These are phyloP conservation scores for Leucania comma DNA, from an alignment of 2,888 invertebrate genomes.

Conservation along the genomic window DNA sequence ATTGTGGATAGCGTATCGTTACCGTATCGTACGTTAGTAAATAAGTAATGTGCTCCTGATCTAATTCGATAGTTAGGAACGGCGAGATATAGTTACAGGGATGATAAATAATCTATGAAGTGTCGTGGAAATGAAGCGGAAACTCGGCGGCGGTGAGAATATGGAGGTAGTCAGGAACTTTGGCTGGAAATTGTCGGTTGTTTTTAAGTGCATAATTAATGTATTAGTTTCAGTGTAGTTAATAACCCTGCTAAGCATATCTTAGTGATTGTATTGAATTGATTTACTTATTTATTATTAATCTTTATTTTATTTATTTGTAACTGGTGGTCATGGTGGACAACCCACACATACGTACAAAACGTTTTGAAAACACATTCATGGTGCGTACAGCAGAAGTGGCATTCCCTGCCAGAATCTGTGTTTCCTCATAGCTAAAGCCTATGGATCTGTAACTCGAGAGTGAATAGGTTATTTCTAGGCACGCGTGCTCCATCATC, in stretches of 20 bases:
- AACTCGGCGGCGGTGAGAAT: not conserved
- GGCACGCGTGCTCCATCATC: no score
- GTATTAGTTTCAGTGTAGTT: not conserved
- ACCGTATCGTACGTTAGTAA: slow-evolving; percentile 31
- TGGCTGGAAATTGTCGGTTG: not conserved
- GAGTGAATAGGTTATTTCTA: no score
- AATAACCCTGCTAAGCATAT: not conserved
- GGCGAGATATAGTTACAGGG: slow-evolving; percentile 24
- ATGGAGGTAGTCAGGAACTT: not conserved
- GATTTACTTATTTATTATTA: no score
- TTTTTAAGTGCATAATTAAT: not conserved
- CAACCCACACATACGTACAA: no score
- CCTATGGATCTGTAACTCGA: no score
- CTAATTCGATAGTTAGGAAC: slow-evolving; percentile 25
- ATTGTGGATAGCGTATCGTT: slow-evolving; percentile 33
- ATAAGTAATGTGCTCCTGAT: slow-evolving; percentile 48
- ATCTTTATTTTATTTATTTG: no score
- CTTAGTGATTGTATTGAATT: not conserved
- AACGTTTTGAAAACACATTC: no score
- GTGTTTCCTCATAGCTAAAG: no score
- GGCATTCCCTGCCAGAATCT: no score
- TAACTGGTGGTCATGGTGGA: no score
- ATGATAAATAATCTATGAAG: slow-evolving; percentile 36
- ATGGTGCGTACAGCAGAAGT: no score
- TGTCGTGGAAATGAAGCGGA: slow-evolving; percentile 19